Evolutionary conservation across 2,797 vertebrate genomes (phyloP).

Genomic region (Ambastaia sidthimunki): DNA sequence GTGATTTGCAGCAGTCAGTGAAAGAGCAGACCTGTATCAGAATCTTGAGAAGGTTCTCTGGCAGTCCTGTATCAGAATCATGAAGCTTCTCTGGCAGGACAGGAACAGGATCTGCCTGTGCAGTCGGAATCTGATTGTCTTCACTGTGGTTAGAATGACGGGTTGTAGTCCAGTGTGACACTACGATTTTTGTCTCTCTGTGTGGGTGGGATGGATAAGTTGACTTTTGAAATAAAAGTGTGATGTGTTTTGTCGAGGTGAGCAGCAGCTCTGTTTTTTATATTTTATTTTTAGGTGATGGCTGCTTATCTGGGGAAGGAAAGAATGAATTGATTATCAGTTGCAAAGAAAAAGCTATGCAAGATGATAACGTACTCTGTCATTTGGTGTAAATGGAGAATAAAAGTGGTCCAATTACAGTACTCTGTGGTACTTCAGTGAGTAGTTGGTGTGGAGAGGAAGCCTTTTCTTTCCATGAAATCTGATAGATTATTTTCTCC

Average conservation of each 20-base stretch:
- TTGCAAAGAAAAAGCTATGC: no score
- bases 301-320: background rate
- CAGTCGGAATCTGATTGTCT: background rate
- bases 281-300: background rate
- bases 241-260: background rate
- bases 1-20: background rate
- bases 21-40: background rate
- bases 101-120: slow-evolving; percentile 11
- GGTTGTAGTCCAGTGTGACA: slow-evolving; percentile 13
- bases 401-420: no score
- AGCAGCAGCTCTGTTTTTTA: background rate
- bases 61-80: background rate
- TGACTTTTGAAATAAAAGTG: slow-evolving; percentile 11
- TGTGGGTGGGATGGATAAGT: slow-evolving; percentile 11
- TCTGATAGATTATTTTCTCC: background rate
- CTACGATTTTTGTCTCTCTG: background rate
- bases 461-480: no score
- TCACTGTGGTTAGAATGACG: slow-evolving; percentile 17
- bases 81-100: slow-evolving; percentile 10
- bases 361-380: no score
- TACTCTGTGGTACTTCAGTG: no score
- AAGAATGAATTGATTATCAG: background rate
- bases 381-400: no score
- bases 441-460: no score
- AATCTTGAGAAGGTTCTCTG: background rate